These are phyloP conservation scores for Chaitophorus viminalis DNA, from an alignment of 2,888 invertebrate species.

Conservation along the genomic window DNA sequence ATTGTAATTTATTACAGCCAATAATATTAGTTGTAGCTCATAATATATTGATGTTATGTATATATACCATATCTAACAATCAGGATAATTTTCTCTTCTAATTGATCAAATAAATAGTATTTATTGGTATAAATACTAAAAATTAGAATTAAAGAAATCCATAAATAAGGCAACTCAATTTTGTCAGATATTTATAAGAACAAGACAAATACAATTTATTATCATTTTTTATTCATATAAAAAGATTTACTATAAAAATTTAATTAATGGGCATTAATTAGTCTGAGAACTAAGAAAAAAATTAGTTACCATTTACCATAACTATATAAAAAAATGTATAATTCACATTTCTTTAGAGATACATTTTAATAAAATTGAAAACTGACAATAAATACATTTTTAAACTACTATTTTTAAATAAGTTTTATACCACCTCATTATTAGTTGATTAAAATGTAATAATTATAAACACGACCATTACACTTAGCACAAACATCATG, in stretches of 20 bases:
- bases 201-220: neutral
- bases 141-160: too few relatives aligned
- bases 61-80: too few relatives aligned
- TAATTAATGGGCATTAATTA: neutral
- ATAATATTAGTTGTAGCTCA: too few relatives aligned
- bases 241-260: neutral
- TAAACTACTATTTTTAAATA: neutral
- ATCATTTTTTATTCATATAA: constrained; percentile 9
- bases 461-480: neutral
- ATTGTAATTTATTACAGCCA: too few relatives aligned
- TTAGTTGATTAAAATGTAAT: neutral
- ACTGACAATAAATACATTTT: too few relatives aligned
- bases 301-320: neutral
- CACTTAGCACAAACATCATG: neutral
- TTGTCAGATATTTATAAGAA: neutral
- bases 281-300: neutral
- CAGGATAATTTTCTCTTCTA: too few relatives aligned
- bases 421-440: too few relatives aligned
- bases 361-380: too few relatives aligned
- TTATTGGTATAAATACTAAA: too few relatives aligned
- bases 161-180: too few relatives aligned
- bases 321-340: neutral
- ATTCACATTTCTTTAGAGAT: neutral
- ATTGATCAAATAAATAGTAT: too few relatives aligned
- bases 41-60: too few relatives aligned